Conservation (phyloP, 2,113 vertebrate species). For the Sterrhoptilus dennistouni region DNA sequence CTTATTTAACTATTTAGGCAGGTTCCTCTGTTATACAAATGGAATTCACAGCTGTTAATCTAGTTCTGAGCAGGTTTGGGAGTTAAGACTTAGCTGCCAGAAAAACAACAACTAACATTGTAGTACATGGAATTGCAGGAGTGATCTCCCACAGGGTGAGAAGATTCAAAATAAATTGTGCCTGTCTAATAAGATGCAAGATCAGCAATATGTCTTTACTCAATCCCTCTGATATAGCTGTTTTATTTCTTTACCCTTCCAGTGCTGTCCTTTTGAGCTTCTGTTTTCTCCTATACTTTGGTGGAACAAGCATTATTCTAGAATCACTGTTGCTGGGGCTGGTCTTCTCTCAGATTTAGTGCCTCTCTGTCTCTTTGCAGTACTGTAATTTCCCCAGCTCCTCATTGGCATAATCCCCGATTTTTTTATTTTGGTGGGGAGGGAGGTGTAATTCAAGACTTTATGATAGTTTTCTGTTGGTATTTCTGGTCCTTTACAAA, state of each 20-base stretch:
- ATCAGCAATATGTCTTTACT: neutral
- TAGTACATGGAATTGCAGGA: neutral
- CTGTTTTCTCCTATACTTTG: neutral
- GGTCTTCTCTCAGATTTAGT: neutral
- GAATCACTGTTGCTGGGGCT: neutral
- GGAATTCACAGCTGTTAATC: conserved; percentile 18
- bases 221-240: neutral
- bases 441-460: neutral
- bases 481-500: neutral
- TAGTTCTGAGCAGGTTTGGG: neutral
- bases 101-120: neutral
- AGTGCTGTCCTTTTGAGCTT: neutral
- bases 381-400: neutral
- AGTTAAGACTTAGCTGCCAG: neutral
- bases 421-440: neutral
- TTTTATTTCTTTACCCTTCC: neutral
- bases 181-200: neutral
- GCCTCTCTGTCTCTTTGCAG: neutral
- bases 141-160: neutral
- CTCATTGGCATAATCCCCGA: neutral
- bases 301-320: neutral
- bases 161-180: neutral
- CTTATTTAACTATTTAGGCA: neutral
- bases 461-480: neutral
- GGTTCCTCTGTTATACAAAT: neutral